Percentiles rank a stretch among this genome's conserved stretches.
These are phyloP conservation scores for Cephus pulcher DNA, from an alignment of 2,888 invertebrate species.

Conservation along the genomic window DNA sequence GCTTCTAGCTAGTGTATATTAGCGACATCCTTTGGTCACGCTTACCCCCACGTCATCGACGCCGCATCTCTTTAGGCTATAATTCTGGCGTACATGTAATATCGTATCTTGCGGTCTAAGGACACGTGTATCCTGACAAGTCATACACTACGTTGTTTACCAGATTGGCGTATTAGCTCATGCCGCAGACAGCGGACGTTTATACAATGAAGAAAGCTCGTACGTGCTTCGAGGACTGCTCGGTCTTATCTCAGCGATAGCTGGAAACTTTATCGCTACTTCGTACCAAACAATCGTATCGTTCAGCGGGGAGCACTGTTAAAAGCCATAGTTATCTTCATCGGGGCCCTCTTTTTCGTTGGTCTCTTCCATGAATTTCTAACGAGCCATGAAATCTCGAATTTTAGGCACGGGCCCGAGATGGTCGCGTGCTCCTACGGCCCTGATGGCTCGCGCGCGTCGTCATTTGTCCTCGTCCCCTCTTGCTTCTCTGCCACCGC, in stretches of 20 bases:
- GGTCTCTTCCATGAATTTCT: not conserved
- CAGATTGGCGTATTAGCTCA: not conserved
- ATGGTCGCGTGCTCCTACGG: conserved; percentile 41
- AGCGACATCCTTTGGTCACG: not conserved
- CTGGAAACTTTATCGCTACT: not conserved
- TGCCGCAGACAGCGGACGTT: not conserved
- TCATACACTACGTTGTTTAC: not conserved
- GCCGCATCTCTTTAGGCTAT: not conserved
- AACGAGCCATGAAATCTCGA: not conserved
- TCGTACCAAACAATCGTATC: not conserved
- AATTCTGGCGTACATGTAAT: not conserved
- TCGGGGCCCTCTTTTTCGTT: not conserved
- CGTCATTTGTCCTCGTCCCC: conserved; percentile 40
- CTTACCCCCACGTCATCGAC: not conserved
- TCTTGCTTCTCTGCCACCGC: conserved; percentile 14
- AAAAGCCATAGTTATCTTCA: not conserved
- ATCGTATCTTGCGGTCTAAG: not conserved
- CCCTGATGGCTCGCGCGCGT: conserved; percentile 41
- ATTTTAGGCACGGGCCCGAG: not conserved
- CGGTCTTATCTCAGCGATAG: not conserved
- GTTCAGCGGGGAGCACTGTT: not conserved
- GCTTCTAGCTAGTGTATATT: not conserved
- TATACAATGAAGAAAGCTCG: not conserved
- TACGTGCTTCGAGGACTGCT: not conserved
- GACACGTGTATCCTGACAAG: not conserved